Base-by-base conservation (phyloP, 2,888 invertebrate genomes). In the Drosophila neotestacea region DNA sequence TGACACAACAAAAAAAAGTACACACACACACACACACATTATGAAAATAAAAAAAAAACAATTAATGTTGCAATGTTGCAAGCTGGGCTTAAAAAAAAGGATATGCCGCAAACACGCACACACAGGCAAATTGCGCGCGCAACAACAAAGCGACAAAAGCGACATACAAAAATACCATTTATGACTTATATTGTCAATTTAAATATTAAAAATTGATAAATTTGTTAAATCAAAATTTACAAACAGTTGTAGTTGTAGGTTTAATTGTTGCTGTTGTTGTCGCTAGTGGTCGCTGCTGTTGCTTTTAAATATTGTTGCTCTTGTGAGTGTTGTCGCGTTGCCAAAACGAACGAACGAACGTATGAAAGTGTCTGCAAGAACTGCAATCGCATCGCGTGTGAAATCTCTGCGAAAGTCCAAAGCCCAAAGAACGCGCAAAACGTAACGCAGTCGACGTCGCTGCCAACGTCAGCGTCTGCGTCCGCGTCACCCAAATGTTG, bases 361-460 rank as follows among this genome's bases (percentile, higher is more conserved):
- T 91, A 89, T 91, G 91, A 91, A 91, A 90, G 91, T 91, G 88
- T 91, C 91, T 91, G 91, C 92, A 91, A 91, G 92, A 91, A 91
- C 91, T 91, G 91, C 91, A 91, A 91, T 89, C 91, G 91, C 92
- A 91, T 91, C 92, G 91, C 91, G 85, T 90, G 87, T 85, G 90
- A 91, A 91, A 91, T 91, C 91, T 91, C 91, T 91, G 91, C 90
- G 90, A 91, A 91, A 92, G 92, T 90, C 91, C 91, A 86, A 81
- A 89, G 86, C 84, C 83, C 88, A 82, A 83, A 89, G 88, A 88
- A 85, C 89, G 74, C 77, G 73, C 75, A 77, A 70, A 84, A 74
- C 79, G 81, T 77, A 75, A 66, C 63, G 71, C 51, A 73, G 65
- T 67, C 66, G 70, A 63, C 65, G 51, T 13, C 63, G 46, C 27